Base-by-base conservation (phyloP, 2,113 vertebrate species). In the Cololabis saira region DNA sequence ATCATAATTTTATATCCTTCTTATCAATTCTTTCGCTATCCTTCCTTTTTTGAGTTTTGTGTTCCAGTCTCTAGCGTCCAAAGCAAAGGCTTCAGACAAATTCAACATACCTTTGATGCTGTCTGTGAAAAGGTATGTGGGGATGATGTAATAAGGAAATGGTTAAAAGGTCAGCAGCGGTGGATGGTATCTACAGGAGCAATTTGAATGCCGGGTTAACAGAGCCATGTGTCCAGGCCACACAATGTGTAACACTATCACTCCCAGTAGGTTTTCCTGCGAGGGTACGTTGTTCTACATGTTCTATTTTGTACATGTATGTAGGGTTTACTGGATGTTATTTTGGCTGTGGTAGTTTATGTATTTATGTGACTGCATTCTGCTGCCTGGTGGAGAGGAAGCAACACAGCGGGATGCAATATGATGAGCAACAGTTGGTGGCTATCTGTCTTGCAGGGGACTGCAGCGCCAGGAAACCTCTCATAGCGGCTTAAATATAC, bases 171-270 rank as follows among this genome's bases (percentile, higher is more conserved):
- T 45, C 50, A 68, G 55, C 59, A 65, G 44, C 22, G 0, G 30
- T 5, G 16, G 73, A 67, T 64, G 30, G 17, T 77, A 74, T 78
- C 87, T 71, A 37, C 54, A 45, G 56, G 53, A 51, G 11, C 48
- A 21, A 71, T 80, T 79, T 87, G 61, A 79, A 86, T 82, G 67
- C 57, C 61, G 52, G 12, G 12, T 66, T 63, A 73, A 69, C 67
- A 45, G 53, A 55, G 82, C 83, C 84, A 85, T 70, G 83, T 78
- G 80, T 83, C 62, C 54, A 76, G 66, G 76, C 78, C 69, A 76
- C 1, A 0, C 81, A 84, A 81, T 76, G 17, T 84, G 90, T 91
- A 92, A 93, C 82, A 55, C 74, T 86, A 93, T 85, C 85, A 52
- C 70, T 88, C 87, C 85, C 77, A 81, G 21, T 47, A 66, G 63